Evolutionary conservation across 35 echinoderm and acorn worm genomes (phyloP).

Genomic region (Apostichopus japonicus): DNA sequence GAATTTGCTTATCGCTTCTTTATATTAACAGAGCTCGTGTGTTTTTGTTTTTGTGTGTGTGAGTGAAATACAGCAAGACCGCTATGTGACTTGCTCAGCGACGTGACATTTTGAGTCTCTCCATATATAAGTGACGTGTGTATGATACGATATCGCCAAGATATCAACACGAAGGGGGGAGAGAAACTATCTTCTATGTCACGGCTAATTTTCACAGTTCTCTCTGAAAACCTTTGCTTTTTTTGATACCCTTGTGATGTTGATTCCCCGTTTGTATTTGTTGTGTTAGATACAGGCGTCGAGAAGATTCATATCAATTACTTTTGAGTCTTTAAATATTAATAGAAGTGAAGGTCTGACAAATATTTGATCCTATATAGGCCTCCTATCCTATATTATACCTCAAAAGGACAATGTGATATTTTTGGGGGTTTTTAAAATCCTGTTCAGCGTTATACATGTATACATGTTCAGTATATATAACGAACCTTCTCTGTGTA

Average conservation of each 20-base stretch:
- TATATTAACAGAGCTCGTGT: no score
- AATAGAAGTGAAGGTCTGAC: background rate
- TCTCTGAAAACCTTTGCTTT: background rate
- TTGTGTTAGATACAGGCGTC: background rate
- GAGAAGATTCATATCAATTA: background rate
- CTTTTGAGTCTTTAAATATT: background rate
- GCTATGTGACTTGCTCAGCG: no score
- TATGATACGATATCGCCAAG: background rate
- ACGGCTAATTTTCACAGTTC: background rate
- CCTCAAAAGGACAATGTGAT: background rate
- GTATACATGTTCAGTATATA: no score
- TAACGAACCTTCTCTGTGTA: background rate
- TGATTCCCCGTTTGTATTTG: background rate
- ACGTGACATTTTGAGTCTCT: no score
- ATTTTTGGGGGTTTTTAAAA: background rate
- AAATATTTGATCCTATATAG: background rate
- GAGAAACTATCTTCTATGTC: background rate
- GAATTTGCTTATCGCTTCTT: no score
- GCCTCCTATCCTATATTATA: background rate
- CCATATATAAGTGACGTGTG: background rate
- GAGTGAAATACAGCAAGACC: no score
- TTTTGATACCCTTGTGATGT: background rate
- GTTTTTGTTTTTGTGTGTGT: no score
- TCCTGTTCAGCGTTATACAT: no score
- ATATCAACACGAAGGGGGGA: background rate